These are phyloP conservation scores for Pocillopora grandis DNA, from an alignment of 92 coral and sea anemone species.

Conservation along the genomic window DNA sequence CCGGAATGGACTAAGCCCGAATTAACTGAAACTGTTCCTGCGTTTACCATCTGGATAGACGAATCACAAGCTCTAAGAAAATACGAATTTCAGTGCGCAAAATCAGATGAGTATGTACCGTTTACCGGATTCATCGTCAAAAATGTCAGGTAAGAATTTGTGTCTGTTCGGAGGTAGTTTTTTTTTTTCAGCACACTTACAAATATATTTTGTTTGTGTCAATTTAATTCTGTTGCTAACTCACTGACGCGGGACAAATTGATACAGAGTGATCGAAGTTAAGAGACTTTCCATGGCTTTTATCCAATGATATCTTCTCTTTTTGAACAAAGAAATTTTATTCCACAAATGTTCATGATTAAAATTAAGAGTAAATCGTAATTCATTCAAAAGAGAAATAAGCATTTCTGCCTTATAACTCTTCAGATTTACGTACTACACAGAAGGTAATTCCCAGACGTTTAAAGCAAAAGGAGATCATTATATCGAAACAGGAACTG, in stretches of 20 bases:
- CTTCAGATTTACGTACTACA: slow-evolving; percentile 81
- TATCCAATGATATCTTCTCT: too few relatives aligned
- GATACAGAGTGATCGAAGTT: too few relatives aligned
- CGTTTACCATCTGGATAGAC: slow-evolving; percentile 79
- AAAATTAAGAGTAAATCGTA: too few relatives aligned
- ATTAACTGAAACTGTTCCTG: slow-evolving; percentile 76
- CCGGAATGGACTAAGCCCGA: slow-evolving; percentile 82
- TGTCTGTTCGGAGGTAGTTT: neutral
- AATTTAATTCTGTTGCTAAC: too few relatives aligned
- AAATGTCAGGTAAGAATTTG: slow-evolving; percentile 65
- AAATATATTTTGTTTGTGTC: too few relatives aligned
- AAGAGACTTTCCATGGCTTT: too few relatives aligned
- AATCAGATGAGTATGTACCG: slow-evolving; percentile 76
- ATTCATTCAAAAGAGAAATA: too few relatives aligned
- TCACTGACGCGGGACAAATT: too few relatives aligned
- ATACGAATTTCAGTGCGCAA: slow-evolving; percentile 83
- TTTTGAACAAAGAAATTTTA: too few relatives aligned
- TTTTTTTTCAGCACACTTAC: neutral
- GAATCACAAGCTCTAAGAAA: slow-evolving; percentile 60
- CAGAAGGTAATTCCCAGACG: slow-evolving; percentile 86
- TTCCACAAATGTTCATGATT: too few relatives aligned
- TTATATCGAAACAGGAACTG: slow-evolving; percentile 57
- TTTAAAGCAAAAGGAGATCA: slow-evolving; percentile 93
- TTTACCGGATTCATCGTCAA: slow-evolving; percentile 54
- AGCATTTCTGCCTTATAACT: neutral